Evolutionary conservation across 2,113 vertebrate species (phyloP).

Genomic region (Podocnemis expansa): DNA sequence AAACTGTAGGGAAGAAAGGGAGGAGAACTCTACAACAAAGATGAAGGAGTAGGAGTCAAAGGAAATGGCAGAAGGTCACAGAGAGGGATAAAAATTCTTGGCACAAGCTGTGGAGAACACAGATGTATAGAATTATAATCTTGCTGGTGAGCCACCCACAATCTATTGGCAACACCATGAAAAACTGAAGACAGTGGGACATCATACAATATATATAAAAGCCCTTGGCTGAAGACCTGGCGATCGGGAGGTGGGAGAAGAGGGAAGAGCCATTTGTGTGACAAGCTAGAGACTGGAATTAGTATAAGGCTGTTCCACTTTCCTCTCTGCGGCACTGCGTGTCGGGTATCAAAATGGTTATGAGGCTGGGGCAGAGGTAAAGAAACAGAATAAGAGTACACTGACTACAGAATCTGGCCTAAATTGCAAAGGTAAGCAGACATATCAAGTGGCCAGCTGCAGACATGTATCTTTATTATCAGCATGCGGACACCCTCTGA

Average conservation of each 20-base stretch:
- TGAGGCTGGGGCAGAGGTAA: neutral
- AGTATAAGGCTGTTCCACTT: neutral
- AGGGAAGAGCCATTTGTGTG: neutral
- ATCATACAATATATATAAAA: neutral
- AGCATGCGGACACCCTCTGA: neutral
- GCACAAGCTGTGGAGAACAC: slow-evolving; percentile 19
- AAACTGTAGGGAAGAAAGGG: neutral
- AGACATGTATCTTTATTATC: neutral
- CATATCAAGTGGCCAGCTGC: neutral
- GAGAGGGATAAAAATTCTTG: neutral
- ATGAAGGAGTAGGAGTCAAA: neutral
- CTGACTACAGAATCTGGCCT: neutral
- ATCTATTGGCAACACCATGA: neutral
- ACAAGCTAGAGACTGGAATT: neutral
- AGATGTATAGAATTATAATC: neutral
- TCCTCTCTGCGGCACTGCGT: neutral
- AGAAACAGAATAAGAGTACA: neutral
- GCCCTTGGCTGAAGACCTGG: neutral
- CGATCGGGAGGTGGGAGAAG: neutral
- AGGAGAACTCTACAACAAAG: neutral
- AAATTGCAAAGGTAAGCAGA: neutral
- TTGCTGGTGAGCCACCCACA: slow-evolving; percentile 17
- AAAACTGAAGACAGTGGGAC: neutral
- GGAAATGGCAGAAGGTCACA: neutral
- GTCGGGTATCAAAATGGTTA: neutral